Evolutionary conservation across 2,797 vertebrate genomes (phyloP), one percentile per base, ranked within the genome.

Genomic region (Cirrhinus mrigala): DNA sequence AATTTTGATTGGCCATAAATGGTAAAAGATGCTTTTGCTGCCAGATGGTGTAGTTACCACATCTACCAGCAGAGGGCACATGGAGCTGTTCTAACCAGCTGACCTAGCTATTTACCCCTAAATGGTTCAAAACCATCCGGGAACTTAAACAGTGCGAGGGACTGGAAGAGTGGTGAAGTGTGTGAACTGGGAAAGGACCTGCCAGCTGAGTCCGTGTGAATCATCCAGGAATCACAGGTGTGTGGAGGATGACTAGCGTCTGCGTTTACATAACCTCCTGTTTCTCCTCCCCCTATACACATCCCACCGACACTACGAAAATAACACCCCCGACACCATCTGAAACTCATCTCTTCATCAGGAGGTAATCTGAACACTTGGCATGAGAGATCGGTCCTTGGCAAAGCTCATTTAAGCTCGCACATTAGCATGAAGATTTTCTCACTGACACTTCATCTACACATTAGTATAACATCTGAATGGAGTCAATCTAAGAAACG

Each of bases 231-330:
- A 22, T 79, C 33, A 37, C 81, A 73, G 60, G 76, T 60, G 81
- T 46, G 29, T 79, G 79, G 52, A 85, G 79, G 62, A 56, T 71
- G 79, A 40, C 5, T 4, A 44, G 46, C 20, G 12, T 77, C 16
- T 16, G 29, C 3, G 2, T 80, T 86, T 81, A 81, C 44, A 18
- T 77, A 70, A 81, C 60, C 27, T 52, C 48, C 5, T 15, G 24
- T 76, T 44, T 74, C 27, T 69, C 64, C 33, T 69, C 5, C 37
- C 4, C 46, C 46, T 50, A 46, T 40, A 73, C 33, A 78, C 69
- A 82, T 68, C 82, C 82, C 74, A 87, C 52, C 12, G 54, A 54
- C 40, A 29, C 20, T 58, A 69, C 82, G 79, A 15, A 56, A 85
- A 79, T 69, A 22, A 29, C n/a, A 24, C 40, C 54, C 33, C 20